A percentile compares a stretch with the other conserved stretches of the same genome.
phyloP scores from a whole-genome alignment of 2,797 vertebrate species.

The Naso thynnoides region DNA sequence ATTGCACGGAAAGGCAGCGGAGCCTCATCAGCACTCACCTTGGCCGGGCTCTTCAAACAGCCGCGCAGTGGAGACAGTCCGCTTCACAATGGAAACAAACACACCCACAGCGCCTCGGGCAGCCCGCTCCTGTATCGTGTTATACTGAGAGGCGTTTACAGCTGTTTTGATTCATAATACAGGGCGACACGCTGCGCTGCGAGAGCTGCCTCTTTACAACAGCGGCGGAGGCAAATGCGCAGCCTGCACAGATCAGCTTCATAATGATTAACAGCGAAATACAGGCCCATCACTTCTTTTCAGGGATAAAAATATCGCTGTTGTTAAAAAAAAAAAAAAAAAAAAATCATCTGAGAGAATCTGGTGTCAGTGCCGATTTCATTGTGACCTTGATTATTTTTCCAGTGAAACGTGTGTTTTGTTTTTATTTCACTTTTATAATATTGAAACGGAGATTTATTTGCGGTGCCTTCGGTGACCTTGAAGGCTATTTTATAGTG shows the following conservation, averaged over 20 bases:
- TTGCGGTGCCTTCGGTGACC: neutral
- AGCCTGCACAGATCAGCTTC: neutral
- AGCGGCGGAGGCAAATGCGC: conserved; percentile 9
- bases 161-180: conserved; percentile 76
- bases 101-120: conserved; percentile 57
- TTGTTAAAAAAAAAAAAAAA: neutral
- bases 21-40: conserved; percentile 29
- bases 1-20: neutral
- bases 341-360: neutral
- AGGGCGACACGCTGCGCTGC: conserved; percentile 63
- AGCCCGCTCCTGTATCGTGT: conserved; percentile 66
- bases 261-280: neutral
- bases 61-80: conserved; percentile 41
- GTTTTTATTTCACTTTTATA: neutral
- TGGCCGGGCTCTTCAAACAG: conserved; percentile 12
- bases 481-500: neutral
- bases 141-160: conserved; percentile 73
- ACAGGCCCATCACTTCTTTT: neutral
- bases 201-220: conserved; percentile 47
- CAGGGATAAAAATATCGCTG: accelerated
- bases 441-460: neutral
- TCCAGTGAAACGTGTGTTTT: neutral
- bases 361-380: neutral
- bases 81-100: conserved; percentile 47
- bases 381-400: neutral